phyloP scores from a whole-genome alignment of 2,113 vertebrate species.

The Podiceps cristatus region DNA sequence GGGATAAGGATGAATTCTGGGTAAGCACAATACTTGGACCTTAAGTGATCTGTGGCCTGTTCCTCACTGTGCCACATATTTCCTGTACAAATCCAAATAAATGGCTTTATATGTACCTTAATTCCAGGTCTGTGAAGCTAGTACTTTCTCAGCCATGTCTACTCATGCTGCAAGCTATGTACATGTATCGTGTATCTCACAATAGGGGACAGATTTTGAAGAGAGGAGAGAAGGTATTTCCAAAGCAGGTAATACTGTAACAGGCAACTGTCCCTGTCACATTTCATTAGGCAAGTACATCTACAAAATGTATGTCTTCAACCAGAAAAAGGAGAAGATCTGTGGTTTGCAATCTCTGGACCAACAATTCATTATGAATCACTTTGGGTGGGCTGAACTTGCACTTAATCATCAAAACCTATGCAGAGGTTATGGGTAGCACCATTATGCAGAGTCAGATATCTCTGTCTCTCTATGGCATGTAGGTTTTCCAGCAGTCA shows the following conservation, averaged over 20 bases:
- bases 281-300: neutral
- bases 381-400: conserved; percentile 42
- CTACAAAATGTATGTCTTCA: neutral
- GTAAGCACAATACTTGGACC: neutral
- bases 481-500: conserved; percentile 15
- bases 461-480: neutral
- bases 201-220: neutral
- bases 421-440: neutral
- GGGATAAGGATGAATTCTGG: neutral
- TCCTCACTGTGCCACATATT: neutral
- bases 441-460: neutral
- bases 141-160: neutral
- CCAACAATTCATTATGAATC: conserved; percentile 6
- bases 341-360: neutral
- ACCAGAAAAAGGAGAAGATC: neutral
- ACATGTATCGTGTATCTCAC: neutral
- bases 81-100: neutral
- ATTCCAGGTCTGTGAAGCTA: neutral
- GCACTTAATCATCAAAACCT: conserved; percentile 34
- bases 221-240: neutral
- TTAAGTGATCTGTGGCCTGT: neutral
- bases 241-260: neutral
- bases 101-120: neutral
- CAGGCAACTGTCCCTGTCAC: neutral
- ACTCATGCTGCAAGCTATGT: neutral